phyloP scores from a whole-genome alignment of 2,113 vertebrate species.

The Albula glossodonta region DNA sequence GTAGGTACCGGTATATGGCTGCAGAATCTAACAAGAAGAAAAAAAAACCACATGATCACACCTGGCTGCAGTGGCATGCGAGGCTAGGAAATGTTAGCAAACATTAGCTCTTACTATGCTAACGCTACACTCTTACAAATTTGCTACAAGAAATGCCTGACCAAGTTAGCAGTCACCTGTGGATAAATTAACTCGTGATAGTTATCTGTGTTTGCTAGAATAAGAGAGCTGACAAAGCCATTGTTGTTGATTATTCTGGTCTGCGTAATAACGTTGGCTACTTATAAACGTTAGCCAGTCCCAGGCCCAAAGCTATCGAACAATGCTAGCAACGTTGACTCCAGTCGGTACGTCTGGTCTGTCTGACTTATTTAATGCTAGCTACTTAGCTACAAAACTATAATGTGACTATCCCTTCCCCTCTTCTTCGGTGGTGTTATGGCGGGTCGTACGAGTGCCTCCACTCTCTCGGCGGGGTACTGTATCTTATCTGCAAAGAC shows the following conservation, averaged over 20 bases:
- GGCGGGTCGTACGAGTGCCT: neutral
- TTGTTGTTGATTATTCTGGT: too few species aligned
- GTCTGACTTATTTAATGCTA: neutral
- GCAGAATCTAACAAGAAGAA: neutral
- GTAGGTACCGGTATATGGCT: too few species aligned
- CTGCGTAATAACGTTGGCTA: neutral
- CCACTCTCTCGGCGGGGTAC: neutral
- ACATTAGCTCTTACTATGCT: neutral
- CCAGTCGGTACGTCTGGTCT: neutral
- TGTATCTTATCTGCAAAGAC: neutral
- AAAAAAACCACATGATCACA: neutral
- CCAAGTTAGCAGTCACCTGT: neutral
- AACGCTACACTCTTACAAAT: neutral
- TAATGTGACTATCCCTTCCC: neutral
- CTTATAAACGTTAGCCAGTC: neutral
- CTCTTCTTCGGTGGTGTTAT: constrained; percentile 5
- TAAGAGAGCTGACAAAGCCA: too few species aligned
- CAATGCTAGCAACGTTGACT: neutral
- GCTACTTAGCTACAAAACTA: neutral
- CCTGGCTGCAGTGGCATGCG: neutral
- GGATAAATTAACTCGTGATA: too few species aligned
- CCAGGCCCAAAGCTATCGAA: neutral
- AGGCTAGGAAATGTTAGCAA: neutral
- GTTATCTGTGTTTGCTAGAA: too few species aligned
- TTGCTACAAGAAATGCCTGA: too few species aligned